phyloP scores from a whole-genome alignment of 2,888 invertebrate genomes.

The Fabriciana adippe region DNA sequence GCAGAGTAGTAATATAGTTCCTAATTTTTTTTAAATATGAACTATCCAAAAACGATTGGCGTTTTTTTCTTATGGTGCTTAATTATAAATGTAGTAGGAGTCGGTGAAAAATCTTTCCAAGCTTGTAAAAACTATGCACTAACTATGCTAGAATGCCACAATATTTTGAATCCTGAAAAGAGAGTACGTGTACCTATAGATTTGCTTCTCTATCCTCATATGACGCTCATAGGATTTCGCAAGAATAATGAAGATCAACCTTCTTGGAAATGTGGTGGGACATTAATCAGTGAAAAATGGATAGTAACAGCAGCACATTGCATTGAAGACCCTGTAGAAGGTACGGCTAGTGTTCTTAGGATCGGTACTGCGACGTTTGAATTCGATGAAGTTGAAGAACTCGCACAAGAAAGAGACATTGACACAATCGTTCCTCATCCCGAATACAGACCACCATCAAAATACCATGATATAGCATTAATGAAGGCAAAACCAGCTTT shows the following conservation, averaged over 20 bases:
- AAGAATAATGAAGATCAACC: slow-evolving; percentile 42
- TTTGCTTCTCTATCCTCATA: slow-evolving; percentile 83
- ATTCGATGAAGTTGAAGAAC: slow-evolving; percentile 71
- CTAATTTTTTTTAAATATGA: slow-evolving; percentile 40
- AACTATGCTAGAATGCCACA: slow-evolving; percentile 73
- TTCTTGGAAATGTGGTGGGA: slow-evolving; percentile 75
- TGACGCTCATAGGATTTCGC: slow-evolving; percentile 79
- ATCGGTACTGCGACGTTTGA: slow-evolving; percentile 81
- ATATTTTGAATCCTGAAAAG: slow-evolving; percentile 58
- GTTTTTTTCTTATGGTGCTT: slow-evolving; percentile 34
- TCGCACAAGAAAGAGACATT: slow-evolving; percentile 78
- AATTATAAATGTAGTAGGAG: slow-evolving; percentile 33
- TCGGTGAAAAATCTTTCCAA: slow-evolving; percentile 65
- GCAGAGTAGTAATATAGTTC: slow-evolving; percentile 30
- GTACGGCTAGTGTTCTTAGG: slow-evolving; percentile 75
- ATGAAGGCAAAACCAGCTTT: slow-evolving; percentile 78
- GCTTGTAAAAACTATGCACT: slow-evolving; percentile 67
- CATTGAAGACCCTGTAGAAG: slow-evolving; percentile 64
- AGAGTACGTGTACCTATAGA: slow-evolving; percentile 72
- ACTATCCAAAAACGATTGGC: slow-evolving; percentile 25
- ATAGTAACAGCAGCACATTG: slow-evolving; percentile 77
- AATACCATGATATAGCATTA: slow-evolving; percentile 86
- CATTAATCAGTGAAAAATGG: slow-evolving; percentile 68
- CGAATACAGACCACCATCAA: slow-evolving; percentile 78
- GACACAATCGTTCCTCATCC: slow-evolving; percentile 78